phyloP scores from a whole-genome alignment of 2,797 vertebrate species.

The Myripristis murdjan region DNA sequence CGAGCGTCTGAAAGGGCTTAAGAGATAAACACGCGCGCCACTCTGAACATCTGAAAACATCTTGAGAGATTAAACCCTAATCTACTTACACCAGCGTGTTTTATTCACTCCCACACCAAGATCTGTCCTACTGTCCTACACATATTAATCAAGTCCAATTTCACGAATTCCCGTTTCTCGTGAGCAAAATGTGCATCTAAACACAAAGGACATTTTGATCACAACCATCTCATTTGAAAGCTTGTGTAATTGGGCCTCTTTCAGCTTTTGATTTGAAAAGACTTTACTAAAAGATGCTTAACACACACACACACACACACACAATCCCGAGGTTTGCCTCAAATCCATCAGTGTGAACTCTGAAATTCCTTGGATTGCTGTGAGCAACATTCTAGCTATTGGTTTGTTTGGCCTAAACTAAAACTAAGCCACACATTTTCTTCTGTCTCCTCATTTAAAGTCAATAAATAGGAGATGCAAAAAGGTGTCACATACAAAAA shows the following conservation, averaged over 20 bases:
- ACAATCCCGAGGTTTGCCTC: conserved; percentile 7
- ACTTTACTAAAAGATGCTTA: conserved; percentile 17
- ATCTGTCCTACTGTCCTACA: neutral
- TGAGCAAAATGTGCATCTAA: conserved; percentile 1
- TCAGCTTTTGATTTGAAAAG: conserved; percentile 32
- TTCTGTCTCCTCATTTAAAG: too few species aligned
- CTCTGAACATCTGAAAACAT: conserved; percentile 19
- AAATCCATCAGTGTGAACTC: conserved; percentile 26
- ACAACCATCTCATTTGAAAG: too few species aligned
- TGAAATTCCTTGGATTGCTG: conserved; percentile 20
- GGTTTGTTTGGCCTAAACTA: conserved; percentile 15
- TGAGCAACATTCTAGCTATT: neutral
- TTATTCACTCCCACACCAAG: neutral
- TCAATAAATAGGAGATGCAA: too few species aligned
- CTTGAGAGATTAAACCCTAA: conserved; percentile 8
- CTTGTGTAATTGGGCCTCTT: too few species aligned
- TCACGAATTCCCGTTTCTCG: conserved; percentile 16
- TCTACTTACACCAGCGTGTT: conserved; percentile 1
- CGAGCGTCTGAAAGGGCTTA: too few species aligned
- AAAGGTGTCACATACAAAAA: conserved; percentile 12
- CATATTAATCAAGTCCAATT: neutral
- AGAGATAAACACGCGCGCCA: neutral
- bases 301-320: too few species aligned
- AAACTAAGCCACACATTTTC: conserved; percentile 13
- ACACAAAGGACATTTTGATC: too few species aligned